Evolutionary conservation across 1,140 invertebrate species (phyloP), one percentile per base, ranked within the genome.

Genomic region (Drosophila ohnishii): DNA sequence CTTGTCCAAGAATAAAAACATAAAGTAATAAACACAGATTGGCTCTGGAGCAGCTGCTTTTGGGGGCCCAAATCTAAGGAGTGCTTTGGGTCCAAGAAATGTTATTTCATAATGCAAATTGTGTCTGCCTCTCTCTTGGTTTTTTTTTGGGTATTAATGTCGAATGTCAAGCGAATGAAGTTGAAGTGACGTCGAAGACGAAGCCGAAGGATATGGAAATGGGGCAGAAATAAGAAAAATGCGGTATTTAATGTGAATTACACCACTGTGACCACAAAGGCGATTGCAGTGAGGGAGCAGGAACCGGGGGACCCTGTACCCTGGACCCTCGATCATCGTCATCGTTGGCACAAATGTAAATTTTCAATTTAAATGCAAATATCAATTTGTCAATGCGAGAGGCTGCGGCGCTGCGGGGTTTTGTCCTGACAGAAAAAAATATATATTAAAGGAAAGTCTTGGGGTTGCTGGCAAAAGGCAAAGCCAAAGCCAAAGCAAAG

Each of bases 351-450:
- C 88, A 90, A 90, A 91, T 91, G 90, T 91, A 91, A 91, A 91
- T 91, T 91, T 91, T 91, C 90, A 91, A 91, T 91, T 91, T 91
- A 91, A 91, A 91, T 91, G 90, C 90, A 90, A 91, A 91, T 91
- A 90, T 91, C 90, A 91, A 91, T 91, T 91, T 91, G 90, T 91
- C 90, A 91, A 90, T 90, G 84, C 77, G 70, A 30, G 70, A 30
- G 42, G 61, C 48, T 75, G 48, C 37, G 50, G 58, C 65, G 22
- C 22, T 22, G 22, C 22, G 22, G 51, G 51, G 51, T 34, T 55
- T 55, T 25, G 34, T 25, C 51, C 51, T 55, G 34, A 9, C 13
- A 22, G 32, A 22, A 35, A 34, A 25, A 22, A 42, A 39, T n/a
- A 45, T 25, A 42, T 32, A 45, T 25, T 39, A 28, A 19, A 50